Evolutionary conservation across 2,888 invertebrate species (phyloP).

Genomic region (Lypha dubia): DNA sequence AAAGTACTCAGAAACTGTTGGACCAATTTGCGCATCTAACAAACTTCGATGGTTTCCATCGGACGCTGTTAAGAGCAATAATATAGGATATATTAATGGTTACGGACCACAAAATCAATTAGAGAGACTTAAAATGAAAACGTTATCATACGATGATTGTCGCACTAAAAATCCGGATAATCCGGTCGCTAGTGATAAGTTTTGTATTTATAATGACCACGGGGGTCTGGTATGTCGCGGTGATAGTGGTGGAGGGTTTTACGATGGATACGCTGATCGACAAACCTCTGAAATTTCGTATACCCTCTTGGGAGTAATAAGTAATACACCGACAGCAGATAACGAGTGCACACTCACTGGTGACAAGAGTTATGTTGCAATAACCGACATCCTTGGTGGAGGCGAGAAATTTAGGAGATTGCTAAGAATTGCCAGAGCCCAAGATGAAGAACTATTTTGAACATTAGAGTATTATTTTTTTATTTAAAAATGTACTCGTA

Average conservation of each 20-base stretch:
- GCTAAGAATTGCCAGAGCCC: background rate
- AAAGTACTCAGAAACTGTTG: conserved; percentile 32
- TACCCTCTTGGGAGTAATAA: conserved; percentile 77
- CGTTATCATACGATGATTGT: conserved; percentile 31
- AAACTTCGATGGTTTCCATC: background rate
- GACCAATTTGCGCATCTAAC: conserved; percentile 55
- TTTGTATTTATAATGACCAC: conserved; percentile 77
- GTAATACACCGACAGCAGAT: conserved; percentile 58
- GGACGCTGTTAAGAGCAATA: conserved; percentile 1
- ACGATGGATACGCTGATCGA: conserved; percentile 12
- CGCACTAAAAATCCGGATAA: background rate
- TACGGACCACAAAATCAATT: conserved; percentile 24
- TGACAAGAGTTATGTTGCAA: conserved; percentile 30
- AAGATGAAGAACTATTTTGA: conserved; percentile 44
- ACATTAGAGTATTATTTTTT: background rate
- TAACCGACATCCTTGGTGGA: conserved; percentile 41
- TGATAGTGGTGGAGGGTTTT: conserved; percentile 78
- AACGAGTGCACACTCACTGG: conserved; percentile 46
- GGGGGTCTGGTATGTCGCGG: conserved; percentile 75
- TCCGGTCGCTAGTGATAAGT: conserved; percentile 78
- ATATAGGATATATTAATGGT: conserved; percentile 20
- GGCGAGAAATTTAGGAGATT: background rate
- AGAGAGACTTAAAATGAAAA: conserved; percentile 49
- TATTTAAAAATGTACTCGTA: background rate
- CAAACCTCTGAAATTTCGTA: conserved; percentile 22